Percentiles rank a stretch among this genome's conserved stretches.
Evolutionary conservation across 2,113 vertebrate species (phyloP).

Genomic region (Chloroceryle aenea): DNA sequence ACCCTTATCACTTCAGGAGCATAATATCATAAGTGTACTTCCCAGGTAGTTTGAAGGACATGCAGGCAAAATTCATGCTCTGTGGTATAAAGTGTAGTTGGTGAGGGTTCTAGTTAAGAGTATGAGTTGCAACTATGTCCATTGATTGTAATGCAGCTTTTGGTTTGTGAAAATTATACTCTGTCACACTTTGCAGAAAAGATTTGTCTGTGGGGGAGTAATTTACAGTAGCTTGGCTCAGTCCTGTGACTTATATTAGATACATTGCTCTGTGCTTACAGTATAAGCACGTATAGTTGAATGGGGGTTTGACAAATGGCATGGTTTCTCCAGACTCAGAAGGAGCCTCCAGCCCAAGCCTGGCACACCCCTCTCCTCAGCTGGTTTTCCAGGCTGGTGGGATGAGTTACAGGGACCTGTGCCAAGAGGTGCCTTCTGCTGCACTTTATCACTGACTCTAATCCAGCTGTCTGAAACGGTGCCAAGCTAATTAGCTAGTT

Average conservation of each 20-base stretch:
- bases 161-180: not conserved
- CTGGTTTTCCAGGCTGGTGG: constrained; percentile 49
- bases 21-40: not conserved
- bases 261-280: not conserved
- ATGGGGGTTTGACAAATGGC: constrained; percentile 42
- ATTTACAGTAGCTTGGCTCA: not conserved
- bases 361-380: constrained; percentile 14
- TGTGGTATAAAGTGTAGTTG: not conserved
- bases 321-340: not conserved
- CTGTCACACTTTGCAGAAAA: too few species aligned
- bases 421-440: constrained; percentile 74
- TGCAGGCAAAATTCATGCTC: not conserved
- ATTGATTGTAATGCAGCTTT: not conserved
- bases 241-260: not conserved
- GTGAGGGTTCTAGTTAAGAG: not conserved
- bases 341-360: constrained; percentile 55
- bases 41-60: not conserved
- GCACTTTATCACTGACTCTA: constrained; percentile 66
- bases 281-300: not conserved
- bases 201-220: not conserved
- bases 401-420: constrained; percentile 64
- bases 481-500: constrained; percentile 80
- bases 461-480: constrained; percentile 68
- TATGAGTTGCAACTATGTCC: not conserved
- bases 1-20: not conserved